Percentiles rank a stretch among this genome's conserved stretches.
phyloP scores from a whole-genome alignment of 2,888 invertebrate genomes.

The Tachystola acroxantha region DNA sequence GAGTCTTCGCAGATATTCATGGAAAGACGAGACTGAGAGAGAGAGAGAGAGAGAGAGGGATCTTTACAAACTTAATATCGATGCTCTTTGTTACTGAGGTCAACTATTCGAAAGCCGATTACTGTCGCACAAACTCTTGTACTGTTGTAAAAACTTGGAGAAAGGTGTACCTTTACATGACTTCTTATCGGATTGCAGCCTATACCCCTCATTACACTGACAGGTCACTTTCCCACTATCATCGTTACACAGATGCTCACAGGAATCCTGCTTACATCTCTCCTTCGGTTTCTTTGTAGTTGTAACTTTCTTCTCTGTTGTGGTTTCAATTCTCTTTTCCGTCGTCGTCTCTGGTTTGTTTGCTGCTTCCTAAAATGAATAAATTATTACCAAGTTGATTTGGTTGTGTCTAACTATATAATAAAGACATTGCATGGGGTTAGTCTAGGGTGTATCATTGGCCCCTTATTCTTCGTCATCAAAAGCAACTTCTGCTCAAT shows the following conservation, averaged over 20 bases:
- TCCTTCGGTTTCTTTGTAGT: slow-evolving; percentile 23
- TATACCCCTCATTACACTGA: slow-evolving; percentile 48
- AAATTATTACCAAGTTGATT: neutral
- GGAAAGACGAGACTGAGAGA: no score
- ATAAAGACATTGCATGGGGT: neutral
- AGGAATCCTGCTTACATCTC: slow-evolving; percentile 47
- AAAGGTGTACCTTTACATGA: slow-evolving; percentile 61
- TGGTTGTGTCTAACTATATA: neutral
- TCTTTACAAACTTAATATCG: no score
- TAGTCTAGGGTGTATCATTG: no score
- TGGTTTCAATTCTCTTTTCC: slow-evolving; percentile 27
- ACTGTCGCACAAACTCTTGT: no score
- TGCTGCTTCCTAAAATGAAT: slow-evolving; percentile 43
- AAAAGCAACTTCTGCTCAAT: no score
- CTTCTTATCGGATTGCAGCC: slow-evolving; percentile 51
- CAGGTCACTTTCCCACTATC: slow-evolving; percentile 45
- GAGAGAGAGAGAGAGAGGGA: no score
- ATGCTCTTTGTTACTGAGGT: no score
- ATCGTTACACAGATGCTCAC: slow-evolving; percentile 55
- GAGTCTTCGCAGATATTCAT: no score
- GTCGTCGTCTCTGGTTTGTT: slow-evolving; percentile 40
- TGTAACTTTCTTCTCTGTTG: slow-evolving; percentile 22
- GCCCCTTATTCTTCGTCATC: no score
- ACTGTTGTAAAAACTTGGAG: no score
- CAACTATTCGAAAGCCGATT: no score